Evolutionary conservation across 1,140 invertebrate genomes (phyloP).

Genomic region (Bursaphelenchus mucronatus): DNA sequence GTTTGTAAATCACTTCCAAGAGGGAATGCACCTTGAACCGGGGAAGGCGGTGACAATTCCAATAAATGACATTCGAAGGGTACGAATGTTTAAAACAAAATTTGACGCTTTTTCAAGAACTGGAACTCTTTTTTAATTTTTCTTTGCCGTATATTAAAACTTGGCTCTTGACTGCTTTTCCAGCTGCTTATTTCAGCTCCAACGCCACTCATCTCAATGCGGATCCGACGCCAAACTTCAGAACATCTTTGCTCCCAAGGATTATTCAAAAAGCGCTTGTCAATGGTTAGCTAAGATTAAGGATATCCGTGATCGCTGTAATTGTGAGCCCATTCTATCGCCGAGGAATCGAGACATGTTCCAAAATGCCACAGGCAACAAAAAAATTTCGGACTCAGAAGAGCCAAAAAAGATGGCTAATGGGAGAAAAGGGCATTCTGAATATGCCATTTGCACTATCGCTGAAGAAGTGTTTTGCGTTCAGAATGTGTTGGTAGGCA

Average conservation of each 20-base stretch:
- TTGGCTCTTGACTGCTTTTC: not conserved
- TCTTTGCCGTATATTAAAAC: too few relatives aligned
- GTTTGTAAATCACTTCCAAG: constrained; percentile 17
- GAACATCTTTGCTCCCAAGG: constrained; percentile 22
- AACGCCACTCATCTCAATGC: constrained; percentile 33
- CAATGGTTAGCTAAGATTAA: constrained; percentile 34
- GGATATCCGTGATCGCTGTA: constrained; percentile 28
- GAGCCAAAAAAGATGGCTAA: too few relatives aligned
- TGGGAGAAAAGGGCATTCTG: not conserved
- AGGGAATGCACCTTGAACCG: constrained; percentile 43
- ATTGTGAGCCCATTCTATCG: constrained; percentile 29
- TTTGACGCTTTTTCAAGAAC: too few relatives aligned
- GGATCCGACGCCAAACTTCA: constrained; percentile 16
- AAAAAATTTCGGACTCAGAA: too few relatives aligned
- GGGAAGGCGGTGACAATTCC: constrained; percentile 45
- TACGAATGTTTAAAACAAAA: not conserved
- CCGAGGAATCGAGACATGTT: constrained; percentile 29
- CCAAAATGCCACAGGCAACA: not conserved
- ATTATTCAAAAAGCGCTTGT: constrained; percentile 37
- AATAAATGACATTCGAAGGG: constrained; percentile 44
- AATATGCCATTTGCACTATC: constrained; percentile 20
- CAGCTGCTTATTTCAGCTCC: constrained; percentile 20
- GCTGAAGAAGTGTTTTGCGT: constrained; percentile 33
- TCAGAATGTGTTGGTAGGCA: constrained; percentile 23
- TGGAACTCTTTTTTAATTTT: too few relatives aligned